These are phyloP conservation scores for Mus spretus DNA, from an alignment of 2,797 vertebrate genomes.

Conservation along the genomic window DNA sequence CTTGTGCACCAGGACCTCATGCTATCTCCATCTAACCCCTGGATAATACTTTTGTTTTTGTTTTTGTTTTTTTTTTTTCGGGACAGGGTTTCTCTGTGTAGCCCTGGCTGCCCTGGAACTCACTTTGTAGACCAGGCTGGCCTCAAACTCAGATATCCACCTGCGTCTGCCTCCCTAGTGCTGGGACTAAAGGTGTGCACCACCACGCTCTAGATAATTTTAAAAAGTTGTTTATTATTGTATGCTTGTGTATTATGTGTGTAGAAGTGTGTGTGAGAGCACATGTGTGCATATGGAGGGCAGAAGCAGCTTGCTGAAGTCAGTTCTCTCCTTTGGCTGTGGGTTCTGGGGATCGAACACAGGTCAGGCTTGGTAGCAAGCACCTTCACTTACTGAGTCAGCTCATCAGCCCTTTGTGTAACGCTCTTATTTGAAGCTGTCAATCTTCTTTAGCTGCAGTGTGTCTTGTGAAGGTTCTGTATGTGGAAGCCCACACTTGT, in stretches of 20 bases:
- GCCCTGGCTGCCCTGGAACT: too few relatives aligned
- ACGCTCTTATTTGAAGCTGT: not conserved
- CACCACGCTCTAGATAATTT: too few relatives aligned
- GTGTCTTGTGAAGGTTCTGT: not conserved
- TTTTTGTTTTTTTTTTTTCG: too few relatives aligned
- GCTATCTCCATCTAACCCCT: not conserved
- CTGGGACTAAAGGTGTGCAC: too few relatives aligned
- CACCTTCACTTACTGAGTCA: not conserved
- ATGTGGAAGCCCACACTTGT: not conserved
- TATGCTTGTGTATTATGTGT: not conserved
- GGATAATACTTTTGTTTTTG: not conserved
- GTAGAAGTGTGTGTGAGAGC: not conserved
- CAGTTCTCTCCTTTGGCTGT: not conserved
- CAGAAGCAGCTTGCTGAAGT: not conserved
- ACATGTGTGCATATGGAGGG: not conserved
- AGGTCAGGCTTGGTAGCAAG: not conserved
- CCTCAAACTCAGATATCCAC: too few relatives aligned
- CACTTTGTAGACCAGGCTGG: too few relatives aligned
- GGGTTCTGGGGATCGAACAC: not conserved
- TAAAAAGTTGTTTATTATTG: not conserved
- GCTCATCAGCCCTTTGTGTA: not conserved
- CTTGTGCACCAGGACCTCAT: not conserved
- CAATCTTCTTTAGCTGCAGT: not conserved
- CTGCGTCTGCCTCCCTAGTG: too few relatives aligned
- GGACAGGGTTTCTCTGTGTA: too few relatives aligned